Percentiles rank a stretch among this genome's conserved stretches.
These are phyloP conservation scores for Drosophila sordidula DNA, from an alignment of 2,888 invertebrate genomes.

Conservation along the genomic window DNA sequence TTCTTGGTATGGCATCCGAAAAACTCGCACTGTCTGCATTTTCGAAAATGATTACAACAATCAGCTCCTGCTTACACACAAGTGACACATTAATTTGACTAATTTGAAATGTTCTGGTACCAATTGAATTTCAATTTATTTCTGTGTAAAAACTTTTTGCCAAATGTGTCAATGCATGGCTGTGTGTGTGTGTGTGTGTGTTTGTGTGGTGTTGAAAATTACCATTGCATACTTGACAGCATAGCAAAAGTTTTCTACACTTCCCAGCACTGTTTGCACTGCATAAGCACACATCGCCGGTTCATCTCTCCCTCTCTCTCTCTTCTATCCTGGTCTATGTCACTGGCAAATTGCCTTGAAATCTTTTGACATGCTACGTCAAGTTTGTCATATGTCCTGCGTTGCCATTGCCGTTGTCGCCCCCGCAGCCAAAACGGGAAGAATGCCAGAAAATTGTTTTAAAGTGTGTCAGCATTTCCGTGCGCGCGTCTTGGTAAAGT, in stretches of 20 bases:
- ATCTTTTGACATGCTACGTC: slow-evolving; percentile 79
- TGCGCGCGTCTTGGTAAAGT: slow-evolving; percentile 60
- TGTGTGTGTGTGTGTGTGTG: slow-evolving; percentile 3
- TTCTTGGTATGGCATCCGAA: background rate
- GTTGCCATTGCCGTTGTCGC: slow-evolving; percentile 17
- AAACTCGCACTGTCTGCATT: slow-evolving; percentile 5
- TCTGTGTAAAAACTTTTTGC: slow-evolving; percentile 31
- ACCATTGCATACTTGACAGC: slow-evolving; percentile 58
- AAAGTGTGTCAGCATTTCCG: slow-evolving; percentile 79
- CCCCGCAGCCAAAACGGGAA: slow-evolving; percentile 31
- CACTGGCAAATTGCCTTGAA: slow-evolving; percentile 70
- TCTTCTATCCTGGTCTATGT: slow-evolving; percentile 23
- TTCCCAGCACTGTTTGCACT: slow-evolving; percentile 36
- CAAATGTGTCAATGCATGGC: slow-evolving; percentile 15
- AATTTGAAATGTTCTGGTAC: slow-evolving; percentile 47
- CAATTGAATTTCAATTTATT: slow-evolving; percentile 65
- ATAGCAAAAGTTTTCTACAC: slow-evolving; percentile 44
- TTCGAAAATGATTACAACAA: slow-evolving; percentile 10
- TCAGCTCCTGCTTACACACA: slow-evolving; percentile 23
- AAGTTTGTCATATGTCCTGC: slow-evolving; percentile 79
- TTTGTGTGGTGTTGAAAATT: slow-evolving; percentile 42
- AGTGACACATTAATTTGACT: slow-evolving; percentile 43
- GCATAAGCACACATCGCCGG: slow-evolving; percentile 27
- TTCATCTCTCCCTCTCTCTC: slow-evolving; percentile 2
- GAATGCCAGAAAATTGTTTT: slow-evolving; percentile 77